A percentile compares a stretch with the other conserved stretches of the same genome.
phyloP scores from a whole-genome alignment of 1,140 invertebrate genomes.

The Orchesella cincta region DNA sequence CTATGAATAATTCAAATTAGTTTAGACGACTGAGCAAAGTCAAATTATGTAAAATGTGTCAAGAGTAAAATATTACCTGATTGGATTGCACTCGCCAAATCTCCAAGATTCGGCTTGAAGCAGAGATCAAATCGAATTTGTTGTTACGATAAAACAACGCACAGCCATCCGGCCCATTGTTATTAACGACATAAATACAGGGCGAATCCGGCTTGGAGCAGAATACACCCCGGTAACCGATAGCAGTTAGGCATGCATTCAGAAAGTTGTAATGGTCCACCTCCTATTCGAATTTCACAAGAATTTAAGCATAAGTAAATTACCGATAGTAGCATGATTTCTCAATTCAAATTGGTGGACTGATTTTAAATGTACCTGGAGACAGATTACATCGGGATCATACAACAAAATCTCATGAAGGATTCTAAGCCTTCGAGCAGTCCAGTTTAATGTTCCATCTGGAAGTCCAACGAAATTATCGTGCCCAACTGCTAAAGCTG shows the following conservation, averaged over 20 bases:
- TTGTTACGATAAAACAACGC: conserved; percentile 71
- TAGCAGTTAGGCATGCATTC: conserved; percentile 62
- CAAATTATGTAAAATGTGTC: no score
- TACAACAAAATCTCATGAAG: conserved; percentile 72
- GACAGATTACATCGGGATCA: conserved; percentile 71
- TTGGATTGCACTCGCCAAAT: conserved; percentile 71
- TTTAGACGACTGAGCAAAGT: conserved; percentile 11
- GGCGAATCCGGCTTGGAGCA: conserved; percentile 78
- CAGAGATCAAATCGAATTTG: conserved; percentile 65
- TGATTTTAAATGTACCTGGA: conserved; percentile 68
- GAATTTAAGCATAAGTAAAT: conserved; percentile 15
- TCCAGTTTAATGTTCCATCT: conserved; percentile 70
- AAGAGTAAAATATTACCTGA: no score
- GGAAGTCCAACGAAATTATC: conserved; percentile 77
- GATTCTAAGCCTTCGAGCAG: conserved; percentile 66
- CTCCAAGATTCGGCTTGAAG: conserved; percentile 66
- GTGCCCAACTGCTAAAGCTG: conserved; percentile 70
- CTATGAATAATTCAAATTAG: no score
- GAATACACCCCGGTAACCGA: conserved; percentile 72
- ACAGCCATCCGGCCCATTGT: conserved; percentile 79
- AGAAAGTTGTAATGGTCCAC: conserved; percentile 76
- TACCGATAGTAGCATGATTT: background rate
- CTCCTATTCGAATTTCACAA: conserved; percentile 60
- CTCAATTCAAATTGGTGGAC: no score
- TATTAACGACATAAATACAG: conserved; percentile 70